A percentile compares a stretch with the other conserved stretches of the same genome.
Evolutionary conservation across 37 sponge, comb jelly and placozoan species (phyloP).

Genomic region (Eunapius fragilis): DNA sequence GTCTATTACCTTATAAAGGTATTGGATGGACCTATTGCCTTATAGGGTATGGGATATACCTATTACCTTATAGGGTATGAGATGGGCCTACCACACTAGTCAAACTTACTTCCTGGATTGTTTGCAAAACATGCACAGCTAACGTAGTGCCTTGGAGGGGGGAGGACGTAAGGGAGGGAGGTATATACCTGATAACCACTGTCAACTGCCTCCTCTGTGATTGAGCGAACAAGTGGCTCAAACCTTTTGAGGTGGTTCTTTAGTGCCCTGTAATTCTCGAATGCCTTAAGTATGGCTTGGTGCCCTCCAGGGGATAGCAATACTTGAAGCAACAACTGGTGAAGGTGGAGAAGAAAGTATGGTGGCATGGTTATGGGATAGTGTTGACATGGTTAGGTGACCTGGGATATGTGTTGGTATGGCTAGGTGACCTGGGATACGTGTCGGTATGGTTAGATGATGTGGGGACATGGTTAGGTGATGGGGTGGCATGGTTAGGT

Average conservation of each 20-base stretch:
- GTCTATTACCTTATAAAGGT: not conserved
- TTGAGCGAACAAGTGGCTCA: constrained; percentile 43
- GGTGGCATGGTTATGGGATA: too few relatives aligned
- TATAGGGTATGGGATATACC: not conserved
- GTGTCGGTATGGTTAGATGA: too few relatives aligned
- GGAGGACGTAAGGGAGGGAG: not conserved
- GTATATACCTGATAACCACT: constrained; percentile 74
- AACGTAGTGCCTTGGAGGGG: too few relatives aligned
- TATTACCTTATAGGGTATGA: too few relatives aligned
- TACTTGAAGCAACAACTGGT: constrained; percentile 64
- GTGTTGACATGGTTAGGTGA: too few relatives aligned
- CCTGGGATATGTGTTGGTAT: too few relatives aligned
- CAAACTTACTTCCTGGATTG: too few relatives aligned
- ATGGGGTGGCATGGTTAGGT: too few relatives aligned
- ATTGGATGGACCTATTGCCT: not conserved
- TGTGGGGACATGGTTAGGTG: too few relatives aligned
- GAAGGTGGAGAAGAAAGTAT: not conserved
- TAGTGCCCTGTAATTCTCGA: constrained; percentile 58
- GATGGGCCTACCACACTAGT: too few relatives aligned
- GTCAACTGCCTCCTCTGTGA: constrained; percentile 76
- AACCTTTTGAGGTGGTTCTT: constrained; percentile 57
- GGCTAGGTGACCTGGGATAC: too few relatives aligned
- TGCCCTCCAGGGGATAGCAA: constrained; percentile 79
- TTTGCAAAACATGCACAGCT: too few relatives aligned
- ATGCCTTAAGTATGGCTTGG: constrained; percentile 65